Base-by-base conservation (phyloP, 2,797 vertebrate species). In the Liasis olivaceus region DNA sequence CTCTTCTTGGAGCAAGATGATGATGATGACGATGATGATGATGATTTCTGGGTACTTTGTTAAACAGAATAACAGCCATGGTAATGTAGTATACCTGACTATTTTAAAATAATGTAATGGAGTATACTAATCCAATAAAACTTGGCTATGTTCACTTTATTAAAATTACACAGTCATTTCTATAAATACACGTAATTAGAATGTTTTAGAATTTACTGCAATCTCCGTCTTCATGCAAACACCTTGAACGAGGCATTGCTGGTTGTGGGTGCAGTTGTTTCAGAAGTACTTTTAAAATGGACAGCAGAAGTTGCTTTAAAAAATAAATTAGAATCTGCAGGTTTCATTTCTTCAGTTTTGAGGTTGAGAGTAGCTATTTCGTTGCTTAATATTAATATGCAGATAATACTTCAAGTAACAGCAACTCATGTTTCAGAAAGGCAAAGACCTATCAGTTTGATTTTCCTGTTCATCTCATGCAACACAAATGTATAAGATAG, bases 21-120 rank as follows among this genome's bases (percentile, higher is more conserved):
- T 81, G 77, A 62, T 81, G 93, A 94, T 93, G 94, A 91, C 94
- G 93, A 94, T 93, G 94, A 91, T 91, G 96, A 96, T 96, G 95
- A 96, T 95, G 96, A 95, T 97, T 96, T 96, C 95, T 95, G 96
- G 94, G 94, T 31, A 81, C 94, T 72, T 95, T 91, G 96, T 88
- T 91, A 95, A 96, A 91, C 92, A 97, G 93, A 95, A 86, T 63
- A 93, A 91, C 87, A 93, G 94, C 7, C 88, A 93, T 93, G 17
- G 94, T 95, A 95, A 94, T 94, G 81, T 58, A 89, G 51, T 66
- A 42, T 54, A 95, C 94, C 94, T 17, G 85, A 93, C 88, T 91
- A 11, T 90, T 93, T 89, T 93, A 93, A 93, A 96, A 81, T 93
- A 92, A 88, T 88, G 81, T 90, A 90, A 47, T 89, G 84, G 95